Conservation (phyloP, 2,797 vertebrate species). For the Gallinago solitaria region DNA sequence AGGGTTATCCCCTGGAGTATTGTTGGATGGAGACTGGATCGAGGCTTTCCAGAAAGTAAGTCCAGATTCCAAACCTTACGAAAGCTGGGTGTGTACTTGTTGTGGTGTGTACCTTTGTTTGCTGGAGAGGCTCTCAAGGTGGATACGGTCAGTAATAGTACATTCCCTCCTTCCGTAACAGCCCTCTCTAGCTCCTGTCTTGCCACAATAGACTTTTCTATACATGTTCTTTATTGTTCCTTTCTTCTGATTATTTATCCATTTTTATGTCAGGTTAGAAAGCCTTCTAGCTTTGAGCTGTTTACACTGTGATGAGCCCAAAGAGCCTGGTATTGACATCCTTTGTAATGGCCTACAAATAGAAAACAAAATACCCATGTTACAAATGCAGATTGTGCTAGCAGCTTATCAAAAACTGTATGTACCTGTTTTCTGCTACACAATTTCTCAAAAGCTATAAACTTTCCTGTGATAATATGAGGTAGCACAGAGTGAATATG, state of each 20-base stretch:
- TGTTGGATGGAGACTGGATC: neutral
- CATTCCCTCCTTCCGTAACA: neutral
- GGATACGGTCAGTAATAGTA: neutral
- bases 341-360: neutral
- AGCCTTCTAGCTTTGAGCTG: neutral
- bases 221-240: neutral
- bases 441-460: neutral
- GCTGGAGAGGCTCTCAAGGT: neutral
- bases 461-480: neutral
- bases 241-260: neutral
- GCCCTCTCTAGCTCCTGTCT: neutral
- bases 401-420: neutral
- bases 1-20: neutral
- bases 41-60: neutral
- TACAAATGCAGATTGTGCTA: neutral
- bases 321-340: neutral
- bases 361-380: neutral
- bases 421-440: neutral
- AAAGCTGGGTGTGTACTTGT: neutral
- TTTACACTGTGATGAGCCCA: neutral
- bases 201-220: neutral
- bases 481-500: neutral
- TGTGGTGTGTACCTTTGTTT: too few species aligned
- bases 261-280: neutral
- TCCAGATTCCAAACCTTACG: neutral